Conservation (phyloP, 2,797 vertebrate genomes). For the Aldrovandia affinis region DNA sequence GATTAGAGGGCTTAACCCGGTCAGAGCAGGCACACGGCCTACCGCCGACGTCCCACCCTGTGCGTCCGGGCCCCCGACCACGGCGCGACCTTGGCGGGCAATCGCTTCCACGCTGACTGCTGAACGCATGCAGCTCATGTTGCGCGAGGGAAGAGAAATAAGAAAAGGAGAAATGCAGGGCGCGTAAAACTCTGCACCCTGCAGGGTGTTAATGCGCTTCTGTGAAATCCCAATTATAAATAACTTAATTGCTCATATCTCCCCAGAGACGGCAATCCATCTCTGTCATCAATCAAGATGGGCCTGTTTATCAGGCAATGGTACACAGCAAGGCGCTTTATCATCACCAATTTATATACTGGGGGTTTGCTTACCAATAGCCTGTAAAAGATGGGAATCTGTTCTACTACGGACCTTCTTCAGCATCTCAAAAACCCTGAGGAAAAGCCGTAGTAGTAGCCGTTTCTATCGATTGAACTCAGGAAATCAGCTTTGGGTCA, state of each 20-base stretch:
- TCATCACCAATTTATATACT: constrained; percentile 12
- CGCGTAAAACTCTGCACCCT: constrained; percentile 10
- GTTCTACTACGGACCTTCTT: neutral
- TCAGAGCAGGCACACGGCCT: constrained; percentile 11
- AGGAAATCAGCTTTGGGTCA: neutral
- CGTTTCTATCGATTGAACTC: neutral
- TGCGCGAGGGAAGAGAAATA: neutral
- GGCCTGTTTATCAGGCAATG: constrained; percentile 63
- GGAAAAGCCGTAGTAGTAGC: neutral
- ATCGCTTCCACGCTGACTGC: no score
- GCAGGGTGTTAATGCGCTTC: constrained; percentile 43
- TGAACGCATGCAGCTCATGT: neutral
- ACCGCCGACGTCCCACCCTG: neutral
- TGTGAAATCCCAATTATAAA: constrained; percentile 73
- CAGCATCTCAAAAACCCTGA: neutral
- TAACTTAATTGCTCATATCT: constrained; percentile 68
- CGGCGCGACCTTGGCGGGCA: neutral
- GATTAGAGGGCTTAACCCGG: constrained; percentile 31
- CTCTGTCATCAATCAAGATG: constrained; percentile 69
- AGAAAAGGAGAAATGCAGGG: neutral
- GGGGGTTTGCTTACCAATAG: constrained; percentile 6
- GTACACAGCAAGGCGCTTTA: neutral
- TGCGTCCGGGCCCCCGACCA: neutral
- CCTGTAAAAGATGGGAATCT: constrained; percentile 1
- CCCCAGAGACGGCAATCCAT: constrained; percentile 66